Base-by-base conservation (phyloP, 2,888 invertebrate species). In the Thereva unica region DNA sequence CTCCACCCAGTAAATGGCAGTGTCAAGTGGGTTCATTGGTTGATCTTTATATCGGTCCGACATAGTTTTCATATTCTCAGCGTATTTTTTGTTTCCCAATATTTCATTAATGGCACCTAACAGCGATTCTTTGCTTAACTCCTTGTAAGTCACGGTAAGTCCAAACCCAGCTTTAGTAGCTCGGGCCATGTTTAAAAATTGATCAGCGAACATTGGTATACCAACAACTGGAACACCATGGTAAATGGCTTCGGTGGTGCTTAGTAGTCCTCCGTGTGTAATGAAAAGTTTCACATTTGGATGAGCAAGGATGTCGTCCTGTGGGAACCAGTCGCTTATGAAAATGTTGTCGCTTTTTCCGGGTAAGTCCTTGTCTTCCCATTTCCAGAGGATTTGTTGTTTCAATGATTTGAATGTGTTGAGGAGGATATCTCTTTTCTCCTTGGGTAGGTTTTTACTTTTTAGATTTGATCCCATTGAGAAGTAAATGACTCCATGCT, bases 241-340 rank as follows among this genome's bases (percentile, higher is more conserved):
- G 71, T 78, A 77, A 2, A 81, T 74, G 0, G 83, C 78, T 71
- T 84, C 85, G 12, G 80, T 80, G 4, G 81, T 77, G 55, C 84
- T 82, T 12, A 84, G 75, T n/a, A 84, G 76, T 0, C 85, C 85
- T 0, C 84, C 84, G 71, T 86, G 85, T 0, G 83, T 83, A 50
- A 86, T 82, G 65, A 85, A 84, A 0, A 83, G 74, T 38, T 78
- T 78, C 0, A 83, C 78, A 34, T 82, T 82, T 0, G 80, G 77
- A 73, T 85, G 83, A 9, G 80, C 80, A 23, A 80, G 66, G 4
- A 82, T 74, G 59, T 80, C 80, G 1, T 75, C 68, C 67, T 81
- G 81, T 5, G 82, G 80, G 52, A 78, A 76, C 81, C 80, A 81
- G 34, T 76, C 74, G 34, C 72, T 74, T 5, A 77, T 77, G 4